Base-by-base conservation (phyloP, 1,140 invertebrate genomes). In the Hylaeus volcanicus region DNA sequence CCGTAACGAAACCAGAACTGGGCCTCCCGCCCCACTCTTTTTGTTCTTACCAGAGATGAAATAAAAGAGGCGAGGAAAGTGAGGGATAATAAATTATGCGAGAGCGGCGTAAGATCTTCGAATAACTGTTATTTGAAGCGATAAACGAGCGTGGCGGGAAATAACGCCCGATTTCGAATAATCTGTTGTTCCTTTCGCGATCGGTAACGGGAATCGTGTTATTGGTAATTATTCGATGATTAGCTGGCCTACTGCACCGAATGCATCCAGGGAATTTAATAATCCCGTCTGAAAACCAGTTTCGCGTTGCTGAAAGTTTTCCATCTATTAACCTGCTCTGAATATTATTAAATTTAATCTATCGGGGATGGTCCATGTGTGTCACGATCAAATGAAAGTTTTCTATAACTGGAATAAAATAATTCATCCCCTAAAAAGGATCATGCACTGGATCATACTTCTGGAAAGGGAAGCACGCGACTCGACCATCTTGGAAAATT, bases 121-220 rank as follows among this genome's bases (percentile, higher is more conserved):
- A 51, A 37, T 68, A 68, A 68, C 65, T 48, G 65, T 68, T 68
- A 68, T 68, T 37, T n/a, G 15, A n/a, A 6, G 45, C 65, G 65
- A 51, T 68, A 68, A 48, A 68, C 45, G n/a, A 68, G 8, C n/a
- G 65, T 8, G 9, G 45, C 37, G 37, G 15, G 65, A 53, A 12
- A n/a, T 26, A 68, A 51, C 58, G 58, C 5, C 6, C n/a, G 65
- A 51, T 68, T 68, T 51, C 45, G 45, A 68, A 51, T 68, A 53
- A 68, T 68, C 53, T 45, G 65, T 68, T 45, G 45, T 68, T 68
- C 11, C 15, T 37, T 26, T 12, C 15, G 43, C 45, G 65, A 68
- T 51, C 65, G 45, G 37, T 68, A 68, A 68, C 65, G 65, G 65
- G 65, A 68, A 37, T 15, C 65, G 65, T 45, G 41, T 66, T 66